phyloP scores from a whole-genome alignment of 1,140 invertebrate species.

The Apocrypta bakeri region DNA sequence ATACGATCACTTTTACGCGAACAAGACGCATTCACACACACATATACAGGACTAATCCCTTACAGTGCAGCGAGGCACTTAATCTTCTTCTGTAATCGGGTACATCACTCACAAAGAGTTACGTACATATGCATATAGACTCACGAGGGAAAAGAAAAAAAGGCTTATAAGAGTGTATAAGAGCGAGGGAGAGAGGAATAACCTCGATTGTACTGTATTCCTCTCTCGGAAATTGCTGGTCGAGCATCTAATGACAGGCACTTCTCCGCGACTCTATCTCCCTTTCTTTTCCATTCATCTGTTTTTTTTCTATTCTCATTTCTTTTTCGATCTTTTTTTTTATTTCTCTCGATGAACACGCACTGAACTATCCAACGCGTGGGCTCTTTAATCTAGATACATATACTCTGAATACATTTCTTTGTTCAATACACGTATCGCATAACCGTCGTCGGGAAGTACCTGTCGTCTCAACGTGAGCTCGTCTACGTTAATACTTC shows the following conservation, averaged over 20 bases:
- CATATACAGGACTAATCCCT: too few species aligned
- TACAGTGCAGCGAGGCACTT: too few species aligned
- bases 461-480: background rate
- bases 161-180: background rate
- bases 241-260: slow-evolving; percentile 21
- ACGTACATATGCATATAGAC: background rate
- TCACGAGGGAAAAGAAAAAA: background rate
- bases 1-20: background rate
- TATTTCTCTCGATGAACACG: background rate
- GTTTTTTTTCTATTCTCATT: too few species aligned
- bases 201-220: slow-evolving; percentile 8
- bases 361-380: background rate
- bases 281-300: background rate
- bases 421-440: slow-evolving; percentile 4
- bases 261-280: slow-evolving; percentile 2
- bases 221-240: slow-evolving; percentile 12
- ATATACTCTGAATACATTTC: background rate
- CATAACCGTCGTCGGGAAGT: background rate
- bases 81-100: slow-evolving; percentile 22
- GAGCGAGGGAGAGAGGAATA: slow-evolving; percentile 35
- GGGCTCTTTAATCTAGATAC: background rate
- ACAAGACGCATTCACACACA: background rate
- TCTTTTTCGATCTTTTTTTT: background rate
- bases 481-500: background rate
- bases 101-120: background rate